Evolutionary conservation across 2,113 vertebrate genomes (phyloP), one percentile per base, ranked within the genome.

Genomic region (Dryoscopus gambensis): DNA sequence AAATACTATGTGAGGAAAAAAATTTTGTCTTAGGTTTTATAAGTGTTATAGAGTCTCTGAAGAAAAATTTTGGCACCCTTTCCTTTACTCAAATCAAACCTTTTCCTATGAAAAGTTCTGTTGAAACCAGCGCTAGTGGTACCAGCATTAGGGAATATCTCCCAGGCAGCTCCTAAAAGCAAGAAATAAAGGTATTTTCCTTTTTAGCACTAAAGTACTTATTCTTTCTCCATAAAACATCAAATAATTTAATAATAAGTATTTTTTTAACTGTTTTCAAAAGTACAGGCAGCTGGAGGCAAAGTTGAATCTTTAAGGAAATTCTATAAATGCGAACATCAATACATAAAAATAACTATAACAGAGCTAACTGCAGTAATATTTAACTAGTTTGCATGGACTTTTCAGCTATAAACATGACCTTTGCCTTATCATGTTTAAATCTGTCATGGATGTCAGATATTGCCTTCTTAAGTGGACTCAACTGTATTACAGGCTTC

Each of bases 381-480:
- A 53, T 94, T 92, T 95, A 71, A 91, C 90, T 77, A 64, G 87
- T 90, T 94, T 42, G 50, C 47, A 47, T 10, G 47, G 75, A 82
- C 87, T 82, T 93, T 87, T 71, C 79, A 90, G 80, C 93, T 69
- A 95, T 84, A 97, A 97, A 96, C 67, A 83, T 81, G 96, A 81
- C 74, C 95, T 97, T 98, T 94, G 96, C 97, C 97, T 97, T 96
- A 96, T 97, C 97, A 95, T 98, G 97, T 97, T 98, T 98, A 98
- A 98, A 98, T 98, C 98, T 97, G 98, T 97, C 92, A 70, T 27
- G 89, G 97, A 98, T 89, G 92, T 93, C 95, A 97, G 96, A 97
- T 97, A 98, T 98, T 97, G 96, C 94, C 95, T 98, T 97, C 98
- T 97, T 98, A 98, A 98, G 98, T 98, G 97, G 97, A 96, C 97